These are phyloP conservation scores for Meleagris gallopavo DNA, from an alignment of 2,113 vertebrate species.

Conservation along the genomic window DNA sequence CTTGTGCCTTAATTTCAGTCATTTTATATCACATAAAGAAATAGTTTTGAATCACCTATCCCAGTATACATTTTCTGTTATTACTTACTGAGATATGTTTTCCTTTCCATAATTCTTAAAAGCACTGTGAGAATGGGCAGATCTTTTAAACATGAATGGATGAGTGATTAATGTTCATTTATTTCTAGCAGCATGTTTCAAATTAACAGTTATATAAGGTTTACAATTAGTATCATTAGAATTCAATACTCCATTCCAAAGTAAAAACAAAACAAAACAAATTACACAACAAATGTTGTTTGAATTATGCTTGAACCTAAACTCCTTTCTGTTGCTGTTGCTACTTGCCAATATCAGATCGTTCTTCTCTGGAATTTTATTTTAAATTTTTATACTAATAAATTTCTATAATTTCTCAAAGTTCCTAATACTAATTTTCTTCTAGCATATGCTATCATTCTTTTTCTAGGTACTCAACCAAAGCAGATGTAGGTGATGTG, in stretches of 20 bases:
- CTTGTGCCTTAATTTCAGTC: background rate
- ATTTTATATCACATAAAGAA: background rate
- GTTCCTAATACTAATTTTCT: background rate
- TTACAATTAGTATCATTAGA: background rate
- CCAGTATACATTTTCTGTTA: background rate
- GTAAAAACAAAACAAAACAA: background rate
- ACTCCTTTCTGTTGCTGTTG: background rate
- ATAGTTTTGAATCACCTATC: background rate
- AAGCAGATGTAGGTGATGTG: rapidly evolving
- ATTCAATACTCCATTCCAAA: background rate
- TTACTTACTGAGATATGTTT: background rate
- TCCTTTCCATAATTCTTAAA: background rate
- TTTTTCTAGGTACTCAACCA: background rate
- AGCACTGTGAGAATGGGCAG: background rate
- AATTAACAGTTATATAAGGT: background rate
- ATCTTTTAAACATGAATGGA: background rate
- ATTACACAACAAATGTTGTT: background rate
- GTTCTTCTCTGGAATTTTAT: background rate
- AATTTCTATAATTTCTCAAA: background rate
- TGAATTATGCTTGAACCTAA: background rate
- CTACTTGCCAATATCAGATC: background rate
- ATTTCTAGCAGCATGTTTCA: background rate
- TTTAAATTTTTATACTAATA: background rate
- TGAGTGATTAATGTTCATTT: background rate
- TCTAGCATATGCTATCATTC: background rate